Conservation (phyloP, 2,113 vertebrate genomes). For the Morone saxatilis region DNA sequence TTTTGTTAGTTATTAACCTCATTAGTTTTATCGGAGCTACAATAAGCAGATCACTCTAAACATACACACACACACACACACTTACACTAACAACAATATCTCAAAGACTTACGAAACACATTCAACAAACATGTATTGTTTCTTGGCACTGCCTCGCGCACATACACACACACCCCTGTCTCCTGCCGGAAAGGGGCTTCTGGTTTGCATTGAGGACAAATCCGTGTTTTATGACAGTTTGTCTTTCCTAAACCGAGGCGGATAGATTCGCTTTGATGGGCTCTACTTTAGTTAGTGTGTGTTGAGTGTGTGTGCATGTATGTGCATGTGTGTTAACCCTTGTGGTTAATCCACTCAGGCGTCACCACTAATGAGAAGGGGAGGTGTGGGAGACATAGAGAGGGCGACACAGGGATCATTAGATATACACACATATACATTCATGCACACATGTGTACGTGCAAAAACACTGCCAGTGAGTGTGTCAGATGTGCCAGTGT, state of each 20-base stretch:
- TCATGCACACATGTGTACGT: background rate
- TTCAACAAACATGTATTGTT: conserved; percentile 22
- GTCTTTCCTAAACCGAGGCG: conserved; percentile 63
- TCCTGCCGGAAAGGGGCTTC: conserved; percentile 57
- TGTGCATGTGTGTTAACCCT: background rate
- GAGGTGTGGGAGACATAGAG: conserved; percentile 68
- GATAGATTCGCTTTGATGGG: conserved; percentile 72
- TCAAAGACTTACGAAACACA: background rate
- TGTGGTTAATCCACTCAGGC: conserved; percentile 79
- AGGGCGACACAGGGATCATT: conserved; percentile 60
- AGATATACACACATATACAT: conserved; percentile 33
- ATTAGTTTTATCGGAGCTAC: conserved; percentile 32
- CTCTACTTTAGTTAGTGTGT: conserved; percentile 43
- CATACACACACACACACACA: background rate
- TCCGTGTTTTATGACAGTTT: conserved; percentile 73
- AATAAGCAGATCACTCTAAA: background rate
- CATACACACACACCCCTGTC: conserved; percentile 5
- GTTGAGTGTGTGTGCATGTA: conserved; percentile 3
- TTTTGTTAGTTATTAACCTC: conserved; percentile 18
- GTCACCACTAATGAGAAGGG: conserved; percentile 74
- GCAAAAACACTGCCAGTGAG: background rate
- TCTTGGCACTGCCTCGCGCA: background rate
- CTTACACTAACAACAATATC: background rate
- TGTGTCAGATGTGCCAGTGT: background rate
- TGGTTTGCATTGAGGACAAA: conserved; percentile 70